A percentile compares a stretch with the other conserved stretches of the same genome.
These are phyloP conservation scores for Catharus ustulatus DNA, from an alignment of 2,797 vertebrate genomes.

Conservation along the genomic window DNA sequence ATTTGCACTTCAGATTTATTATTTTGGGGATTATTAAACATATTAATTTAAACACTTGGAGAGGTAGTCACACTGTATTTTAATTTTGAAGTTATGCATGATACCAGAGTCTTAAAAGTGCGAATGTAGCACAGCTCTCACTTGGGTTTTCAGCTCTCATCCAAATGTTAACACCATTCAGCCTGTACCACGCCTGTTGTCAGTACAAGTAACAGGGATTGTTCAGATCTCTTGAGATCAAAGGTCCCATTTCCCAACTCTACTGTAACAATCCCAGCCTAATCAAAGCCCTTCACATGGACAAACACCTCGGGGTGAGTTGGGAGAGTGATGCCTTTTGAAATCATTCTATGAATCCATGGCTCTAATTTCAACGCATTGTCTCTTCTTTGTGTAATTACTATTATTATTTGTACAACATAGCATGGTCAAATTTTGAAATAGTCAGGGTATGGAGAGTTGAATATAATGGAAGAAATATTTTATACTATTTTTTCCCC, in stretches of 20 bases:
- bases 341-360: background rate
- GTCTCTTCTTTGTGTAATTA: background rate
- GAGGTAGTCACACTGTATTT: slow-evolving; percentile 52
- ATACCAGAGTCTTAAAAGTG: slow-evolving; percentile 47
- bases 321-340: background rate
- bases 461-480: background rate
- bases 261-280: background rate
- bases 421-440: background rate
- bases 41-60: slow-evolving; percentile 2
- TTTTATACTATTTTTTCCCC: background rate
- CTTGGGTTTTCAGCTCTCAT: slow-evolving; percentile 55
- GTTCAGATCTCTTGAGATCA: slow-evolving; percentile 55
- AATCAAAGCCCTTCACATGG: slow-evolving; percentile 29
- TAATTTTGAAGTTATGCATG: slow-evolving; percentile 36
- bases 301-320: slow-evolving; percentile 15
- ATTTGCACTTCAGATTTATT: background rate
- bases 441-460: background rate
- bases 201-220: slow-evolving; percentile 37
- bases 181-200: slow-evolving; percentile 40
- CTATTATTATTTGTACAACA: background rate
- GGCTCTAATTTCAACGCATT: background rate
- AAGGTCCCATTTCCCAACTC: slow-evolving; percentile 40
- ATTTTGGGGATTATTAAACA: background rate
- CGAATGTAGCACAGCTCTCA: slow-evolving; percentile 19
- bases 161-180: slow-evolving; percentile 46